These are phyloP conservation scores for Nemotelus nigrinus DNA, from an alignment of 2,888 invertebrate genomes.

Conservation along the genomic window DNA sequence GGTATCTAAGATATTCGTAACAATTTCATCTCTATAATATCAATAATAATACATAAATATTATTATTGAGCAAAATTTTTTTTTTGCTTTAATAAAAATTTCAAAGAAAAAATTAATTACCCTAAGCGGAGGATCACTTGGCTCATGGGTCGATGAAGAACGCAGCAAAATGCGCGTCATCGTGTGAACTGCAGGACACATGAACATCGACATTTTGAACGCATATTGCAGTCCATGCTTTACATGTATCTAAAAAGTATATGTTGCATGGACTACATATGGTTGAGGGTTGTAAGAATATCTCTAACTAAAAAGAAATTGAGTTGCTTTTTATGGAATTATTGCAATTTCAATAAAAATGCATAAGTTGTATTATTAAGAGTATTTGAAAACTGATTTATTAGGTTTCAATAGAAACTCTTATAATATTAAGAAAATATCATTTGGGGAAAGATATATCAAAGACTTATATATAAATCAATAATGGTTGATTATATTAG, in stretches of 20 bases:
- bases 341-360: too few species aligned
- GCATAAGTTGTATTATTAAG: too few species aligned
- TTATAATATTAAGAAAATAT: too few species aligned
- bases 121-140: conserved; percentile 44
- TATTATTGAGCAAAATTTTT: too few species aligned
- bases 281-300: conserved; percentile 55
- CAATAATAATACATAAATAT: background rate
- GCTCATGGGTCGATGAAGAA: too few species aligned
- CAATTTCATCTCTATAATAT: conserved; percentile 54
- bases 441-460: too few species aligned
- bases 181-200: conserved; percentile 68
- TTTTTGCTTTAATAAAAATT: background rate
- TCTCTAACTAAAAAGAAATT: conserved; percentile 33
- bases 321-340: background rate
- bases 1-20: too few species aligned
- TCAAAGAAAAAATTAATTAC: conserved; percentile 52
- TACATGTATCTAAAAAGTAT: conserved; percentile 29
- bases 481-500: too few species aligned
- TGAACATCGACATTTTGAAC: conserved; percentile 72
- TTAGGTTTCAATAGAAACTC: too few species aligned
- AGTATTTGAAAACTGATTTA: too few species aligned
- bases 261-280: conserved; percentile 55
- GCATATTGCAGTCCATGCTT: conserved; percentile 55
- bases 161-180: conserved; percentile 57
- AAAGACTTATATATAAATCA: too few species aligned